Evolutionary conservation across 2,113 vertebrate genomes (phyloP).

Genomic region (Hippocampus guttulatus): DNA sequence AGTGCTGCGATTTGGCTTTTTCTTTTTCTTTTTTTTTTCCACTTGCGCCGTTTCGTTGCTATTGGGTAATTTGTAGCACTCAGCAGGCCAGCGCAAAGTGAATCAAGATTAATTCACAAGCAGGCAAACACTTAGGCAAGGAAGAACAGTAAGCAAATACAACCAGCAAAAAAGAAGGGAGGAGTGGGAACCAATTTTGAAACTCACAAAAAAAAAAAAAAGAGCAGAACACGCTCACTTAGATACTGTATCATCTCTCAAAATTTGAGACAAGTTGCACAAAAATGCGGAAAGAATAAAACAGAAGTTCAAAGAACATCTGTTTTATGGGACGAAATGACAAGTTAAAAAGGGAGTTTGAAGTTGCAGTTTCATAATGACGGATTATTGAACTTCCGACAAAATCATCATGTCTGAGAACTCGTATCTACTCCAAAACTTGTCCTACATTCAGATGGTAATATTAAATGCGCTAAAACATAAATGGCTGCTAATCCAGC

Average conservation of each 20-base stretch:
- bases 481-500: not conserved
- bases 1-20: constrained; percentile 95
- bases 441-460: not conserved
- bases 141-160: constrained; percentile 94
- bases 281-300: not conserved
- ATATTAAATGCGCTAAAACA: not conserved
- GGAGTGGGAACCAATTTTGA: constrained; percentile 19
- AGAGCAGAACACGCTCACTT: not conserved
- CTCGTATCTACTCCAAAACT: not conserved
- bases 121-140: constrained; percentile 97
- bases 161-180: constrained; percentile 76
- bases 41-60: constrained; percentile 97
- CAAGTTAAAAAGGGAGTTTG: not conserved
- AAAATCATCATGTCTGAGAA: not conserved
- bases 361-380: no score
- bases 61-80: constrained; percentile 99
- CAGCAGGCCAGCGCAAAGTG: constrained; percentile 99
- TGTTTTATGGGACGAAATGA: not conserved
- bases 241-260: no score
- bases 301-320: not conserved
- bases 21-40: constrained; percentile 22
- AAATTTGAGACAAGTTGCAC: no score
- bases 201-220: not conserved
- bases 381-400: not conserved
- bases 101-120: constrained; percentile 99